Conservation (phyloP, 2,113 vertebrate genomes). For the Gadus macrocephalus region DNA sequence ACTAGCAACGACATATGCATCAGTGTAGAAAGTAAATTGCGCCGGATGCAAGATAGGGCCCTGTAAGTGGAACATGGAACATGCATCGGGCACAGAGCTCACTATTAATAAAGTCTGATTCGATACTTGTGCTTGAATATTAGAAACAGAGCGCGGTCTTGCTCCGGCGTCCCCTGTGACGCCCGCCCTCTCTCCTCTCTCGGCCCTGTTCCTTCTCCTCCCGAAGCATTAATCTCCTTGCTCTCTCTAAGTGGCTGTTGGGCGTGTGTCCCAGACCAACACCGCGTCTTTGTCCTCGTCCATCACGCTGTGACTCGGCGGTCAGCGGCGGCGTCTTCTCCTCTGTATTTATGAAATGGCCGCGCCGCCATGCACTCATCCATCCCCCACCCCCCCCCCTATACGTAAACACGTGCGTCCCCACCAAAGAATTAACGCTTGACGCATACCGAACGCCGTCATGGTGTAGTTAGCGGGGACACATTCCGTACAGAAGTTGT, state of each 20-base stretch:
- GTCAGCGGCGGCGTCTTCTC: constrained; percentile 29
- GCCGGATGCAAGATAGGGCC: no score
- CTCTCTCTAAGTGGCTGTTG: constrained; percentile 61
- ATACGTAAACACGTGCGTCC: constrained; percentile 40
- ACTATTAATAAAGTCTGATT: no score
- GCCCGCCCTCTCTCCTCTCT: constrained; percentile 24
- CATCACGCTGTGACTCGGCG: constrained; percentile 48
- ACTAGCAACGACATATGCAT: no score
- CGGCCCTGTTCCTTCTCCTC: constrained; percentile 28
- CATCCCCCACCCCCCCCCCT: constrained; percentile 13
- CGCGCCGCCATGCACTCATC: constrained; percentile 44
- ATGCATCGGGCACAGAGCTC: no score
- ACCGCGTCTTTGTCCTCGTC: constrained; percentile 45
- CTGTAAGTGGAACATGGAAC: no score
- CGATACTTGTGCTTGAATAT: no score
- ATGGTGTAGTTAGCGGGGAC: no score
- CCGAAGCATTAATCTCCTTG: constrained; percentile 49
- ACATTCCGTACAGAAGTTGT: no score
- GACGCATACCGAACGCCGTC: no score
- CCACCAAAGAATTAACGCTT: neutral
- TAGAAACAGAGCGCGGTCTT: no score
- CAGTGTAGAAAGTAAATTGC: no score
- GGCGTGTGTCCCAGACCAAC: constrained; percentile 51
- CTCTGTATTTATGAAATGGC: constrained; percentile 56
- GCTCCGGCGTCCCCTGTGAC: neutral